Evolutionary conservation across 2,113 vertebrate genomes (phyloP), one percentile per base, ranked within the genome.

Genomic region (Leucoraja erinaceus): DNA sequence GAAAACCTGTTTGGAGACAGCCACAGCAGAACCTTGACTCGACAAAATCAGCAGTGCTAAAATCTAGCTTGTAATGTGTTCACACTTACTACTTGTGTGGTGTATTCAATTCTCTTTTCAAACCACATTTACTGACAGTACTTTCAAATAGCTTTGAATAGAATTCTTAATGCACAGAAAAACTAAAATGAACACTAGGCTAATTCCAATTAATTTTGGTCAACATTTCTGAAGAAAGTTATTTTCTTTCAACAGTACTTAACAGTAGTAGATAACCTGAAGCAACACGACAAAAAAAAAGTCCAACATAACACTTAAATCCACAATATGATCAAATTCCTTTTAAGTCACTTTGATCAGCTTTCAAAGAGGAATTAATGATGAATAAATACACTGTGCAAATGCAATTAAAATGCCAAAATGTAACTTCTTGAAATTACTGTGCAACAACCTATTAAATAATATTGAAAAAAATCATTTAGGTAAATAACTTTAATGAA

Each of bases 301-400:
- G 81, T 25, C 31, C 14, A 14, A 90, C n/a, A 68, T 90, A 6
- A 20, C 33, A 66, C 2, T 68, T 22, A 22, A 38, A 14, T 6
- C 33, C 8, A 4, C 3, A 68, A 66, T 68, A 22, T n/a, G 81
- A 86, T 86, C 81, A 61, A 61, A n/a, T 28, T 86, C 56, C 56
- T 86, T 86, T 84, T 59, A n/a, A 84, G 56, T 84, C 78, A 84
- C 22, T 84, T 84, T 61, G 22, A 14, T 61, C 20, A 84, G 59
- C 56, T 59, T 18, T 47, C 88, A 90, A 18, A 5, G 25, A 47
- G 20, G 1, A n/a, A n/a, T n/a, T n/a, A n/a, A n/a, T 47, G 14
- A 68, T 9, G 31, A 61, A 66, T 4, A 31, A 66, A 66, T 66
- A 25, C 38, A 16, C 22, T 66, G 86, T 38, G 28, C 20, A 56